Evolutionary conservation across 2,888 invertebrate genomes (phyloP).

Genomic region (Scaptodrosophila latifasciaeformis): DNA sequence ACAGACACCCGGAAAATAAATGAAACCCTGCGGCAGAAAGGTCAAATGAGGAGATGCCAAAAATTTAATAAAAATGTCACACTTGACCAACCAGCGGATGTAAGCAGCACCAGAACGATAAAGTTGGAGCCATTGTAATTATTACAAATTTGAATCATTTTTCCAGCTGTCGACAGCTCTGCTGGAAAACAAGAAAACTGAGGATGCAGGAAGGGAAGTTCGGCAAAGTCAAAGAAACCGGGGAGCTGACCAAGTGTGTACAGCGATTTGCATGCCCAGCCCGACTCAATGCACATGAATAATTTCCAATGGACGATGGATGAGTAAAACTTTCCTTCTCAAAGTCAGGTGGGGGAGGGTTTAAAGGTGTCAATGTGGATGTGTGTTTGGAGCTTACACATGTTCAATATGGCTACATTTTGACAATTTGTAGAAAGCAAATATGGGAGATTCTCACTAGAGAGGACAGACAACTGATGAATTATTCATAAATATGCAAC

Average conservation of each 20-base stretch:
- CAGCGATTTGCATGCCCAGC: conserved; percentile 12
- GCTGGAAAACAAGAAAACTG: too few relatives aligned
- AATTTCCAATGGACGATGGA: conserved; percentile 15
- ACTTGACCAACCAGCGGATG: conserved; percentile 5
- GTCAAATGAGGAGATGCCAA: too few relatives aligned
- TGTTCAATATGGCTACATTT: conserved; percentile 12
- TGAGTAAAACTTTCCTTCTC: conserved; percentile 4
- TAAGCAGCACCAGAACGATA: too few relatives aligned
- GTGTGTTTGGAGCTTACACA: neutral
- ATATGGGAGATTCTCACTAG: neutral
- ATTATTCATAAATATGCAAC: conserved; percentile 35
- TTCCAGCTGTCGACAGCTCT: conserved; percentile 6
- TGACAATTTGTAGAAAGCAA: conserved; percentile 20
- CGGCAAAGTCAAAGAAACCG: too few relatives aligned
- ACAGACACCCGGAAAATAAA: conserved; percentile 8
- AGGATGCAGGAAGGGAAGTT: too few relatives aligned
- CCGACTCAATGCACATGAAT: conserved; percentile 11
- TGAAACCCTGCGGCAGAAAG: too few relatives aligned
- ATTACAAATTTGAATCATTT: conserved; percentile 26
- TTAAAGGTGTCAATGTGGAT: neutral
- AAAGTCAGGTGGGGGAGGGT: neutral
- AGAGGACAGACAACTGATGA: neutral
- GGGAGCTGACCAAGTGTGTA: neutral
- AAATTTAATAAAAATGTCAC: conserved; percentile 22
- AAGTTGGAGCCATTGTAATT: conserved; percentile 3